These are phyloP conservation scores for Drosophila gaucha DNA, from an alignment of 2,888 invertebrate species.

Conservation along the genomic window DNA sequence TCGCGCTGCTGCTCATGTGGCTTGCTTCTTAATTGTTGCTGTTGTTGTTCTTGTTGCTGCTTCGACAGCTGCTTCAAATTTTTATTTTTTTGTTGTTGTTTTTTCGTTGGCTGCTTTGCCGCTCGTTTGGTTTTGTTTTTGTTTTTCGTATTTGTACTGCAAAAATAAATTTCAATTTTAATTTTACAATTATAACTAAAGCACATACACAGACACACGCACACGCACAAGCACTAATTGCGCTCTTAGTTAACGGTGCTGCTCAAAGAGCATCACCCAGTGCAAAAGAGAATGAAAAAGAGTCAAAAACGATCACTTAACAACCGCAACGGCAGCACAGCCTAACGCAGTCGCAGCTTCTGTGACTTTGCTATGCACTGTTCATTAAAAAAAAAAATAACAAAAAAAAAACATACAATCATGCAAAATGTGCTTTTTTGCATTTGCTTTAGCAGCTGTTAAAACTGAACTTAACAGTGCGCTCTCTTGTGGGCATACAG, in stretches of 20 bases:
- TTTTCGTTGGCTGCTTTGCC: slow-evolving; percentile 41
- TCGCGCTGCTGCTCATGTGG: slow-evolving; percentile 65
- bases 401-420: slow-evolving; percentile 14
- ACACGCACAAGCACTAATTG: slow-evolving; percentile 10
- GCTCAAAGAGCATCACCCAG: neutral
- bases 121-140: slow-evolving; percentile 30
- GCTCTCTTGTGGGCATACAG: slow-evolving; percentile 18
- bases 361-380: slow-evolving; percentile 28
- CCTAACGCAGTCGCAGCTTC: slow-evolving; percentile 12
- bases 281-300: slow-evolving; percentile 6
- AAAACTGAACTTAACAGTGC: slow-evolving; percentile 6
- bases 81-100: slow-evolving; percentile 14
- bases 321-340: slow-evolving; percentile 12
- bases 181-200: slow-evolving; percentile 13
- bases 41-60: slow-evolving; percentile 15
- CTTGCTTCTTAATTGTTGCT: slow-evolving; percentile 29
- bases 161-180: slow-evolving; percentile 43
- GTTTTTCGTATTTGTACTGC: slow-evolving; percentile 62
- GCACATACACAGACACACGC: slow-evolving; percentile 1
- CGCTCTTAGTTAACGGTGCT: slow-evolving; percentile 25
- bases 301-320: slow-evolving; percentile 23
- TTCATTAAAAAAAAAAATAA: slow-evolving; percentile 18
- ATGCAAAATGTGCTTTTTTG: slow-evolving; percentile 4
- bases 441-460: slow-evolving; percentile 18
- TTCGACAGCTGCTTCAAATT: slow-evolving; percentile 22